These are phyloP conservation scores for Papilio protenor DNA, from an alignment of 2,888 invertebrate species.

Conservation along the genomic window DNA sequence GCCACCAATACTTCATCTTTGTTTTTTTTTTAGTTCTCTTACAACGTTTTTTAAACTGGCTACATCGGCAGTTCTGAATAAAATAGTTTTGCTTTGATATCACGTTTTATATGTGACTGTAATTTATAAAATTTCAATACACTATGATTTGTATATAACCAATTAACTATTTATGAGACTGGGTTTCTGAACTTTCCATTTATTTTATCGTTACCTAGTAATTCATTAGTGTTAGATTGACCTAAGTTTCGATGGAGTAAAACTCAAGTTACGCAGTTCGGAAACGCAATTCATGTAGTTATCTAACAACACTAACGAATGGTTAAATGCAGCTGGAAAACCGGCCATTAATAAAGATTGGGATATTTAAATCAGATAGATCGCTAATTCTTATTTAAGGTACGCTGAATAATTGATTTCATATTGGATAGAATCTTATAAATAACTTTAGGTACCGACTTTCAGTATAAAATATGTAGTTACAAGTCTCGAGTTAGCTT, in stretches of 20 bases:
- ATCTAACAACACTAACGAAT: too few relatives aligned
- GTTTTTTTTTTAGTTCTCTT: slow-evolving; percentile 51
- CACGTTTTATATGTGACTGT: background rate
- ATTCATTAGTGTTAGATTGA: too few relatives aligned
- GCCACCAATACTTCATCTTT: slow-evolving; percentile 65
- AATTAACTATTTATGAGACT: background rate
- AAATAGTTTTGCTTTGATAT: background rate
- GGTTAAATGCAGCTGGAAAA: too few relatives aligned
- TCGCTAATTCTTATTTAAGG: too few relatives aligned
- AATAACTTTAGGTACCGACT: background rate
- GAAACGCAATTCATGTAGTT: too few relatives aligned
- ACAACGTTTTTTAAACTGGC: slow-evolving; percentile 52
- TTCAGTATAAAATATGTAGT: background rate
- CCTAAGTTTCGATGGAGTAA: too few relatives aligned
- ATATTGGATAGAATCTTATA: background rate
- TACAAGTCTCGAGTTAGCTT: background rate
- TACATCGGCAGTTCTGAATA: slow-evolving; percentile 52
- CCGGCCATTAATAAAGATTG: too few relatives aligned
- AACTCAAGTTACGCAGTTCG: too few relatives aligned
- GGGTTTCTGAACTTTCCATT: too few relatives aligned
- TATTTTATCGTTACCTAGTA: too few relatives aligned
- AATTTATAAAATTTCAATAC: background rate
- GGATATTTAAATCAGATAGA: too few relatives aligned
- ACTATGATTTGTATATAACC: slow-evolving; percentile 33
- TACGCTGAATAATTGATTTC: background rate